These are phyloP conservation scores for Hemiscyllium ocellatum DNA, from an alignment of 2,113 vertebrate species.

Conservation along the genomic window DNA sequence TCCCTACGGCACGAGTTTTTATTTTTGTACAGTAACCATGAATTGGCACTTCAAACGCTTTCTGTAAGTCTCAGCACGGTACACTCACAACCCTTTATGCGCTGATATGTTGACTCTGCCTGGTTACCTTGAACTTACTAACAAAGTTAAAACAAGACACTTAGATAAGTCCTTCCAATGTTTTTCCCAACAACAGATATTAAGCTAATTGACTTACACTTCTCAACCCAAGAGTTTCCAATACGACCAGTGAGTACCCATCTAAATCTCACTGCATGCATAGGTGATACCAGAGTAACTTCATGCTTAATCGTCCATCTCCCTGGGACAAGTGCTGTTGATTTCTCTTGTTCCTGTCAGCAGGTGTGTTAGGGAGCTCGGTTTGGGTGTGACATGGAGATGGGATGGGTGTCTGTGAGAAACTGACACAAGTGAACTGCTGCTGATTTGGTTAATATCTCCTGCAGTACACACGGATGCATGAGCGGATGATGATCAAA, in stretches of 20 bases:
- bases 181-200: too few relatives aligned
- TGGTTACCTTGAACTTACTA: too few relatives aligned
- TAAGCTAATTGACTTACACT: too few relatives aligned
- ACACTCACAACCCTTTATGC: too few relatives aligned
- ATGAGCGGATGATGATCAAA: conserved; percentile 63
- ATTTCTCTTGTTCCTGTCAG: neutral
- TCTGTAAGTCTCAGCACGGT: too few relatives aligned
- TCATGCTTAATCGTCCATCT: neutral
- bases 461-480: conserved; percentile 63
- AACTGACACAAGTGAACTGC: neutral
- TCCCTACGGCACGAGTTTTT: too few relatives aligned
- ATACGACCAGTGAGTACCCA: neutral
- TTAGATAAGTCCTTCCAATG: too few relatives aligned
- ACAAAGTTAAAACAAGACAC: too few relatives aligned
- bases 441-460: neutral
- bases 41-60: too few relatives aligned
- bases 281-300: neutral
- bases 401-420: neutral
- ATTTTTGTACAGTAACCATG: too few relatives aligned
- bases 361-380: conserved; percentile 52
- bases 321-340: neutral
- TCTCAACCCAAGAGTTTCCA: neutral
- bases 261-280: neutral
- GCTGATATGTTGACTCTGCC: too few relatives aligned
- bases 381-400: neutral